These are phyloP conservation scores for Timandra comae DNA, from an alignment of 2,888 invertebrate species.

Conservation along the genomic window DNA sequence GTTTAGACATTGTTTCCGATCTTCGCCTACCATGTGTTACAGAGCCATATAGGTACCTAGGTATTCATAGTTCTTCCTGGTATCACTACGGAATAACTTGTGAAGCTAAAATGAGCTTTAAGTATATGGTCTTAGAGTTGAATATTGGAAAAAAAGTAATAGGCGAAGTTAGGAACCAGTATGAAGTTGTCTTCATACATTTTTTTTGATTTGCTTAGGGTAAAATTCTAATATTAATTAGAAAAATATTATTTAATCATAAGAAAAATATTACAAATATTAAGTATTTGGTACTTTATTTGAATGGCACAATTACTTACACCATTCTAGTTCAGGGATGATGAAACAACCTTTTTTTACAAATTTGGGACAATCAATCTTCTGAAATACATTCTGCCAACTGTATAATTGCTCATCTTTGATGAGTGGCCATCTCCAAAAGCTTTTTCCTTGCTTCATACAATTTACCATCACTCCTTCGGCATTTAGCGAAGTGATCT, in stretches of 20 bases:
- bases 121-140: too few species aligned
- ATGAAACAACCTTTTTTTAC: slow-evolving; percentile 8
- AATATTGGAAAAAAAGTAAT: background rate
- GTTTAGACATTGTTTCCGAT: too few species aligned
- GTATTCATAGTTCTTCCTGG: too few species aligned
- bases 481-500: slow-evolving; percentile 7
- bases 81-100: too few species aligned
- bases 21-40: too few species aligned
- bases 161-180: slow-evolving; percentile 5
- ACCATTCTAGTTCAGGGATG: slow-evolving; percentile 5
- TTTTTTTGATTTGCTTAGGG: slow-evolving; percentile 8
- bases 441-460: slow-evolving; percentile 12
- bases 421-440: slow-evolving; percentile 15
- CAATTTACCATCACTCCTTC: slow-evolving; percentile 13
- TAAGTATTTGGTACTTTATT: too few species aligned
- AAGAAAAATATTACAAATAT: too few species aligned
- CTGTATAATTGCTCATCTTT: slow-evolving; percentile 15
- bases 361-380: slow-evolving; percentile 7
- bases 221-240: too few species aligned
- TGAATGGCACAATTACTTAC: background rate
- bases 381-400: slow-evolving; percentile 8
- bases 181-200: slow-evolving; percentile 5
- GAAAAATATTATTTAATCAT: too few species aligned
- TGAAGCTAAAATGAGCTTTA: too few species aligned
- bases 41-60: too few species aligned